Evolutionary conservation across 2,113 vertebrate species (phyloP), one percentile per base, ranked within the genome.

Genomic region (Gila orcuttii): DNA sequence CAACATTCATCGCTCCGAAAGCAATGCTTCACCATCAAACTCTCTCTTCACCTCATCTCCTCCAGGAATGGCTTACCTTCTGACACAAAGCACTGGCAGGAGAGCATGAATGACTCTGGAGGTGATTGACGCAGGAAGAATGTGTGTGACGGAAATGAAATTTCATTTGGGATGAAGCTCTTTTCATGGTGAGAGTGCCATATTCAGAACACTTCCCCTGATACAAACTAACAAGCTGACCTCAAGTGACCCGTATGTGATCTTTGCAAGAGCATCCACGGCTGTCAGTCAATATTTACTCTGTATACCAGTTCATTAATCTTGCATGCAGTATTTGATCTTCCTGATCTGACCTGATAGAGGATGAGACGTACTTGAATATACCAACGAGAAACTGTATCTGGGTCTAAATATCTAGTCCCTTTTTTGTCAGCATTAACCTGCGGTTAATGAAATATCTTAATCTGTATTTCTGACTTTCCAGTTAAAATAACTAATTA

Each of bases 231-330:
- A 73, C 45, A 36, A 19, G 19, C 28, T 80, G 62, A 82, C 71
- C 62, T 66, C 13, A 45, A 42, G 64, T 12, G 36, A 62, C 12
- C 17, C n/a, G 2, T 21, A 15, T 66, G 42, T 17, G 33, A 68
- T 55, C 23, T 60, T 25, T 36, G 31, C 25, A 31, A 42, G 71
- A 11, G 42, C 13, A 3, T 66, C 39, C 55, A 52, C 2, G 23
- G n/a, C 80, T 86, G 84, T 87, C 84, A 82, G 45, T 80, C 47
- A 21, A 59, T 23, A 79, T 85, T 88, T 84, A 79, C 82, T 60
- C 28, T 68, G 31, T 57, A 31, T 31, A 4, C 21, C 60, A 25
- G 42, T 60, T 68, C 17, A 31, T 31, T 82, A 64, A 75, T 3
- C 31, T 76, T 17, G 52, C 68, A 39, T 47, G 47, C 36, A 45